Evolutionary conservation across 2,113 vertebrate genomes (phyloP), one percentile per base, ranked within the genome.

Genomic region (Gymnobelideus leadbeateri): DNA sequence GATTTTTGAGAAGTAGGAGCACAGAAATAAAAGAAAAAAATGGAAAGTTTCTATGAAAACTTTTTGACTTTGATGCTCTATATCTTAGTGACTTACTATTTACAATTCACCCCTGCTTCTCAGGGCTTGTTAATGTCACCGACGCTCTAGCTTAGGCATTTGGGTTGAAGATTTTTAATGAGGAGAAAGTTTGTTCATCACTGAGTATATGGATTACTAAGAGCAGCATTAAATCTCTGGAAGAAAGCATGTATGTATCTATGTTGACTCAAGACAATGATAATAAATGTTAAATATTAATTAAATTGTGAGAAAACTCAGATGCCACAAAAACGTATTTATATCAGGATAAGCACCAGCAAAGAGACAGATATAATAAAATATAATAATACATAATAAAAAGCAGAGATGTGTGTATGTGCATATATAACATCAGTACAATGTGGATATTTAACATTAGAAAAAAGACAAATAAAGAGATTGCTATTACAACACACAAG

Each of bases 201-300:
- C 1, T 92, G 92, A 93, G 91, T 97, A 93, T 92, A 96, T 95
- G 92, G 97, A 96, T 97, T 91, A 95, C 91, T 90, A 92, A 92
- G 90, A 90, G 92, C 91, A 91, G 91, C 89, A 93, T 92, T 96
- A 97, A 96, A 95, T 96, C 90, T 93, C 92, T 47, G 96, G 95
- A 93, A 95, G 51, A 95, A 89, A 96, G 95, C 92, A 97, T 95
- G 51, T 93, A 95, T 97, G 77, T 94, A 46, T 55, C 92, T 92
- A 53, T 89, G 89, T 54, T 90, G 94, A 89, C 95, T 92, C 93
- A 92, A 91, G 93, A 97, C 94, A 96, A 52, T 91, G 94, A 96
- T 94, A 93, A 92, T 96, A 96, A 93, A 93, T 94, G 77, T 95
- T 96, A 97, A 97, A 94, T 95, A 97, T 97, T 95, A 96, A 97